Base-by-base conservation (phyloP, 2,888 invertebrate species). In the Cerastis rubricosa region DNA sequence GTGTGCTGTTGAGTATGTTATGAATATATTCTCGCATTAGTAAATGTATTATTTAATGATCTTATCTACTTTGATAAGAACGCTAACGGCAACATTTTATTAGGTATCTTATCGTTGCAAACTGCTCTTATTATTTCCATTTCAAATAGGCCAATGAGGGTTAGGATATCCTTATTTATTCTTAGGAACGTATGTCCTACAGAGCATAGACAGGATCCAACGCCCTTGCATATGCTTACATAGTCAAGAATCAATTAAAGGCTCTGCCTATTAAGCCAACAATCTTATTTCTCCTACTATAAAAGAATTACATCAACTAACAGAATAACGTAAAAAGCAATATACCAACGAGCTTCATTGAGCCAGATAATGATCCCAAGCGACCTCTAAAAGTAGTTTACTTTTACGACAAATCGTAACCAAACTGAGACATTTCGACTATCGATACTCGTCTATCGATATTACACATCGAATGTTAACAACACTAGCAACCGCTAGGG, bases 371-470 rank as follows among this genome's bases (percentile, higher is more conserved):
- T 63, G 61, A 73, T 69, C 43, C 63, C 85, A n/a, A 68, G 57
- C 40, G 80, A 61, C 78, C 80, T 64, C 74, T 59, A 40, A 78
- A 71, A 72, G 76, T 74, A 78, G 65, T 85, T 75, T 29, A 70
- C 12, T 70, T 87, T 86, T 87, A 86, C 77, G 88, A 78, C 67
- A 82, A 54, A 51, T 77, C 81, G 73, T 85, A 66, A 64, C 29
- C 14, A 67, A 68, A 72, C 64, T 22, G 29, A 74, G 65, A 63
- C 61, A 14, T 73, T 49, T 65, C 25, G 45, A 67, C 61, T 72
- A 70, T 74, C 47, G 74, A 63, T 73, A 71, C 22, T 54, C 29
- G 14, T 49, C 71, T 57, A 57, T 75, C 81, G 40, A 76, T 70
- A 74, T 70, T 11, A 49, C 43, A 35, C 6, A 85, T 76, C 61